Evolutionary conservation across 2,797 vertebrate genomes (phyloP).

Genomic region (Crenichthys baileyi): DNA sequence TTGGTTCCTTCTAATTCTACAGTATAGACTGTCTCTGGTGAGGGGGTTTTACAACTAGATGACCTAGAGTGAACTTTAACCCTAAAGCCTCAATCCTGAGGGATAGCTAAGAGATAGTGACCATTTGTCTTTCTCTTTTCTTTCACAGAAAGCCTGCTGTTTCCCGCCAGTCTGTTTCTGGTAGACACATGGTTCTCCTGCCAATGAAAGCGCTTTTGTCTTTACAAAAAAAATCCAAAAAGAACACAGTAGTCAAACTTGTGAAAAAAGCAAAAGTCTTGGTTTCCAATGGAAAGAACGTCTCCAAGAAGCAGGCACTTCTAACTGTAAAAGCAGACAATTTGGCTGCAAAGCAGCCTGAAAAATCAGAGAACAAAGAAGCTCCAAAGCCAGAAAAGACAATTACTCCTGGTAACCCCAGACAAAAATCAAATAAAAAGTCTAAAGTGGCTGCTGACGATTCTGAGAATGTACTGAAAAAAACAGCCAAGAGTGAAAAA

Average conservation of each 20-base stretch:
- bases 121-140: neutral
- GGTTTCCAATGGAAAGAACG: neutral
- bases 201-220: neutral
- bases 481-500: neutral
- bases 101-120: neutral
- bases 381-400: neutral
- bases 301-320: neutral
- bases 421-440: neutral
- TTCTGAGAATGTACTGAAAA: neutral
- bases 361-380: neutral
- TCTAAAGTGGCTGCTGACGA: neutral
- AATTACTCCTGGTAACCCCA: neutral
- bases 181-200: neutral
- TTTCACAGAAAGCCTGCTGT: neutral
- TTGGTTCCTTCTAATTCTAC: neutral
- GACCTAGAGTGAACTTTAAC: neutral
- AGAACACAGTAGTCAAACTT: neutral
- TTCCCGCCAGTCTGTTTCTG: neutral
- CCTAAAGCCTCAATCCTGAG: neutral
- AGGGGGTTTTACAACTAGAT: neutral
- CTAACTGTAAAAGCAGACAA: neutral
- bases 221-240: neutral
- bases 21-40: neutral
- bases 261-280: constrained; percentile 8
- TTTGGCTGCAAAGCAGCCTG: neutral